Percentiles rank a stretch among this genome's conserved stretches.
These are phyloP conservation scores for Gavia stellata DNA, from an alignment of 2,113 vertebrate genomes.

Conservation along the genomic window DNA sequence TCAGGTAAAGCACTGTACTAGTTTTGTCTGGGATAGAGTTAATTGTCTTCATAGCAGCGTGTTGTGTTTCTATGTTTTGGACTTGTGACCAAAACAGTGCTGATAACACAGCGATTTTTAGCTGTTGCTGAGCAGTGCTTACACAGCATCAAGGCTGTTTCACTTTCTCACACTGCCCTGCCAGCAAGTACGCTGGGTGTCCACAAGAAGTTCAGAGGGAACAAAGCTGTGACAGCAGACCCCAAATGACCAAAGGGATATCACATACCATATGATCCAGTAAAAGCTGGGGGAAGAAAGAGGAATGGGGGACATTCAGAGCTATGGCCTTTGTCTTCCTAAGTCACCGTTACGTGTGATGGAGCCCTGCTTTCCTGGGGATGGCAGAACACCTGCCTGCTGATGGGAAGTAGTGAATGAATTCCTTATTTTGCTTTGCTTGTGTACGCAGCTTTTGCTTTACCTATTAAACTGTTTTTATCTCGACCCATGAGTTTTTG, in stretches of 20 bases:
- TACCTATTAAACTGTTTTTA: not conserved
- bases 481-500: not conserved
- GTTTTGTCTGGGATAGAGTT: not conserved
- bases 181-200: not conserved
- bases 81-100: not conserved
- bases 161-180: not conserved
- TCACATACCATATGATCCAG: not conserved
- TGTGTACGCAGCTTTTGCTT: not conserved
- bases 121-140: not conserved
- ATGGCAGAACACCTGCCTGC: not conserved
- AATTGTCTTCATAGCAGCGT: not conserved
- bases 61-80: not conserved
- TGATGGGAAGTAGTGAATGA: not conserved
- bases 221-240: not conserved
- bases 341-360: fast-evolving
- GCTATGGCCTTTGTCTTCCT: not conserved
- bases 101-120: not conserved
- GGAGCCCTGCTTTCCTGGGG: not conserved
- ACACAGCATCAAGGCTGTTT: not conserved
- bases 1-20: not conserved
- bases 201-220: not conserved
- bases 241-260: not conserved
- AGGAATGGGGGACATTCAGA: not conserved
- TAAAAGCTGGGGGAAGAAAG: not conserved
- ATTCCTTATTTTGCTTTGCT: not conserved